Percentiles rank a stretch among this genome's conserved stretches.
These are phyloP conservation scores for Polyommatus iphigenia DNA, from an alignment of 2,888 invertebrate species.

Conservation along the genomic window DNA sequence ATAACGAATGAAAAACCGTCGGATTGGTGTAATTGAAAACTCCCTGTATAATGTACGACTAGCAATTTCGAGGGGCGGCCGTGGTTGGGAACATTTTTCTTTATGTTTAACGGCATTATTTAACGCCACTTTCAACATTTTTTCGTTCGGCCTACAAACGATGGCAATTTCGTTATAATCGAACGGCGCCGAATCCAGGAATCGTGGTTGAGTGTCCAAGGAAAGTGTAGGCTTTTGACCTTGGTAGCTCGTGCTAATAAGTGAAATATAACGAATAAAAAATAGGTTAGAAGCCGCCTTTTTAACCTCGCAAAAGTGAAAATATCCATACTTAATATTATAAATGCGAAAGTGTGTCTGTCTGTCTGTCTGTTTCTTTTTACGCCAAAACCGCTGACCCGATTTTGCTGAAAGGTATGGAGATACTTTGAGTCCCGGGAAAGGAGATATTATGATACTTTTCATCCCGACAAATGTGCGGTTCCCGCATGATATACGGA, in stretches of 20 bases:
- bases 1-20: constrained; percentile 79
- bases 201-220: constrained; percentile 36
- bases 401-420: too few species aligned
- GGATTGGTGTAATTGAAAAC: constrained; percentile 80
- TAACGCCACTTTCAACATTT: constrained; percentile 75
- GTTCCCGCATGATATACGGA: too few species aligned
- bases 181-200: constrained; percentile 53
- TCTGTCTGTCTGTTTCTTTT: too few species aligned
- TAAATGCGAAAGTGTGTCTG: too few species aligned
- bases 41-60: constrained; percentile 78
- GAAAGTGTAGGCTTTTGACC: neutral
- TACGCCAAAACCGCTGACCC: too few species aligned
- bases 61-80: constrained; percentile 72
- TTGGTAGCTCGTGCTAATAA: neutral
- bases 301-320: too few species aligned
- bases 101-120: constrained; percentile 76
- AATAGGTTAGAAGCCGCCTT: neutral
- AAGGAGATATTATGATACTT: too few species aligned
- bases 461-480: too few species aligned
- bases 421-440: too few species aligned
- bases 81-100: constrained; percentile 65
- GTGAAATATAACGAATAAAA: neutral
- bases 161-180: constrained; percentile 77
- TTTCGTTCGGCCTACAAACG: constrained; percentile 63
- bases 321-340: too few species aligned